These are phyloP conservation scores for Pomatorhinus ruficollis DNA, from an alignment of 2,113 vertebrate species.

Conservation along the genomic window DNA sequence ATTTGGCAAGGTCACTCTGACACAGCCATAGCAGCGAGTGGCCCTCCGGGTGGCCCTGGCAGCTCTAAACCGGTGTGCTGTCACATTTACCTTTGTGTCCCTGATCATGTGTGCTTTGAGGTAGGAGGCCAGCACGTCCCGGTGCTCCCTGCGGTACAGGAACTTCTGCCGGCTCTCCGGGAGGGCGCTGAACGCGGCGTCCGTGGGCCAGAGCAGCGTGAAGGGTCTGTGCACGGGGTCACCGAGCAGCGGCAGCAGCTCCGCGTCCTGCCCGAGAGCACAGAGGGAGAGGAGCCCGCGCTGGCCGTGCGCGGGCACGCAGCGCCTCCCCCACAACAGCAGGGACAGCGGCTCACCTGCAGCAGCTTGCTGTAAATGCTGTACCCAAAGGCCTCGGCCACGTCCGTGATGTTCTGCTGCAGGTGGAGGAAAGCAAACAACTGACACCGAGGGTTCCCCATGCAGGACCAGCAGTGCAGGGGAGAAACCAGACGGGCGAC, in stretches of 20 bases:
- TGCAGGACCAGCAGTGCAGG: background rate
- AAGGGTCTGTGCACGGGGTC: slow-evolving; percentile 79
- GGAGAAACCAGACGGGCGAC: background rate
- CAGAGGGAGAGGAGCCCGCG: background rate
- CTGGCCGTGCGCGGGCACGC: fast-evolving
- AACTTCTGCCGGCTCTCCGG: slow-evolving; percentile 77
- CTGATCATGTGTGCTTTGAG: slow-evolving; percentile 89
- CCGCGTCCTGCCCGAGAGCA: slow-evolving; percentile 72
- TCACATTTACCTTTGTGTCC: slow-evolving; percentile 70
- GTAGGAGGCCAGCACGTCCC: slow-evolving; percentile 79
- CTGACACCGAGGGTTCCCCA: background rate
- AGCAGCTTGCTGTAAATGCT: slow-evolving; percentile 83
- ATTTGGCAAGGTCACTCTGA: background rate
- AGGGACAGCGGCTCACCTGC: slow-evolving; percentile 73
- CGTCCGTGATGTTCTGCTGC: slow-evolving; percentile 81
- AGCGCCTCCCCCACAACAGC: background rate
- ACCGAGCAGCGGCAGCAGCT: slow-evolving; percentile 78
- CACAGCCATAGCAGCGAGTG: background rate
- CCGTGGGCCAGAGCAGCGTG: slow-evolving; percentile 94
- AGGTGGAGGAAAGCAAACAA: background rate
- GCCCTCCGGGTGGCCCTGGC: background rate
- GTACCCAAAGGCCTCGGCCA: slow-evolving; percentile 85
- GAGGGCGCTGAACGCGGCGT: slow-evolving; percentile 80
- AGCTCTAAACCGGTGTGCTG: background rate
- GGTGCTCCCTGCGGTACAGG: slow-evolving; percentile 86